Conservation (phyloP, 2,888 invertebrate genomes). For the Coenonympha arcania region DNA sequence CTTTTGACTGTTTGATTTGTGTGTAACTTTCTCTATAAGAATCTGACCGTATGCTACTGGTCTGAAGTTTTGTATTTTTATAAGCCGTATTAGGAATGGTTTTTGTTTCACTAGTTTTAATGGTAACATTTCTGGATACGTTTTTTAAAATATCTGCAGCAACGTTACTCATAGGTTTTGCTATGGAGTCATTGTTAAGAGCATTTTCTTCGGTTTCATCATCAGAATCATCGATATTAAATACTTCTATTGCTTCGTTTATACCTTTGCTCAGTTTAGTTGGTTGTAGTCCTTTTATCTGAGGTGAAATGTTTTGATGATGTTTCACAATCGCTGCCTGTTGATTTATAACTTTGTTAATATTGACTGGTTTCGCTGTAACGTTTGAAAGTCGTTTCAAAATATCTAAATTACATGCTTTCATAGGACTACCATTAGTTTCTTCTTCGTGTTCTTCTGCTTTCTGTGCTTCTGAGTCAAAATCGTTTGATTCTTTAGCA, state of each 20-base stretch:
- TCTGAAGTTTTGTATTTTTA: conserved; percentile 9
- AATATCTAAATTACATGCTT: conserved; percentile 38
- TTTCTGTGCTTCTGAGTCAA: background rate
- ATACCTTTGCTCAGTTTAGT: conserved; percentile 33
- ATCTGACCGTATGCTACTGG: conserved; percentile 1
- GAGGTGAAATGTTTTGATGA: background rate
- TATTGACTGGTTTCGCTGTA: conserved; percentile 43
- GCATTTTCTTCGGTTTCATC: conserved; percentile 38
- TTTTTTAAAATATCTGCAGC: conserved; percentile 39
- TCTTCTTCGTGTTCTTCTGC: conserved; percentile 5
- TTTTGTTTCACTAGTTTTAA: conserved; percentile 40
- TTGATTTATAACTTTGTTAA: conserved; percentile 25
- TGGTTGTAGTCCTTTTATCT: conserved; percentile 28
- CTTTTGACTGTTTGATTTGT: conserved; percentile 23
- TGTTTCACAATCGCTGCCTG: background rate
- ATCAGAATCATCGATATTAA: conserved; percentile 63
- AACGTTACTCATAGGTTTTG: conserved; percentile 19
- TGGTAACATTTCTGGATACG: conserved; percentile 46
- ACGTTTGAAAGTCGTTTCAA: conserved; percentile 50
- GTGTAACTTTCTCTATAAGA: conserved; percentile 16
- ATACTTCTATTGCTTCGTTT: conserved; percentile 54
- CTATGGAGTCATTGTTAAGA: conserved; percentile 10
- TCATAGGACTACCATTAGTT: conserved; percentile 26
- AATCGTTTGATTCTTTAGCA: conserved; percentile 2
- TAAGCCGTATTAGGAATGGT: background rate